A percentile compares a stretch with the other conserved stretches of the same genome.
These are phyloP conservation scores for Coracopsis vasa DNA, from an alignment of 2,113 vertebrate genomes.

Conservation along the genomic window DNA sequence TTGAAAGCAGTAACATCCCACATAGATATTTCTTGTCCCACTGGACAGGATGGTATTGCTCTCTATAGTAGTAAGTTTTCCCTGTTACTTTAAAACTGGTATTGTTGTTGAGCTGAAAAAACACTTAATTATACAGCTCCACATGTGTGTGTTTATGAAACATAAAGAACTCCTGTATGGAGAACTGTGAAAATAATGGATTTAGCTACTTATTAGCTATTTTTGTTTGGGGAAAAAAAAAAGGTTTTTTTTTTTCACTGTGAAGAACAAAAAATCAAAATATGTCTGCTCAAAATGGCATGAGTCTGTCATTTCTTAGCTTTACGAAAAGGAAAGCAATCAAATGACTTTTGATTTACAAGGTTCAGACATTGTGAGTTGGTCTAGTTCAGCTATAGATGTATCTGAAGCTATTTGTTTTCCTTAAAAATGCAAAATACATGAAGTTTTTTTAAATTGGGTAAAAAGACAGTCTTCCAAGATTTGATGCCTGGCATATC, in stretches of 20 bases:
- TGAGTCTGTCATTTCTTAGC: background rate
- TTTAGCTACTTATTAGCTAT: background rate
- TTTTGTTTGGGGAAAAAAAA: background rate
- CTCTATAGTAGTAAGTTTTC: background rate
- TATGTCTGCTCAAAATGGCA: background rate
- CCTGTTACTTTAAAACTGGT: background rate
- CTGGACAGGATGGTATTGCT: background rate
- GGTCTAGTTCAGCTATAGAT: background rate
- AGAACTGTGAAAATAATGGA: background rate
- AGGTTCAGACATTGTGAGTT: background rate
- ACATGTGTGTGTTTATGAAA: background rate
- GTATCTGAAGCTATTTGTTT: background rate
- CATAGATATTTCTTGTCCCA: background rate
- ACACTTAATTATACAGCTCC: background rate
- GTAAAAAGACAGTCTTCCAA: background rate
- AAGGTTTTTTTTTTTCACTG: fast-evolving
- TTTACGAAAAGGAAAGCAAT: background rate
- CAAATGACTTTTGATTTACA: background rate
- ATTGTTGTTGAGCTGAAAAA: background rate
- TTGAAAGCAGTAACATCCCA: background rate
- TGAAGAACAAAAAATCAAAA: background rate
- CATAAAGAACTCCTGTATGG: background rate
- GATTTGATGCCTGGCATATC: background rate
- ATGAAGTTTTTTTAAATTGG: background rate
- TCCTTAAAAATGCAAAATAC: background rate